These are phyloP conservation scores for Saccostrea echinata DNA, from an alignment of 1,140 invertebrate genomes.

Conservation along the genomic window DNA sequence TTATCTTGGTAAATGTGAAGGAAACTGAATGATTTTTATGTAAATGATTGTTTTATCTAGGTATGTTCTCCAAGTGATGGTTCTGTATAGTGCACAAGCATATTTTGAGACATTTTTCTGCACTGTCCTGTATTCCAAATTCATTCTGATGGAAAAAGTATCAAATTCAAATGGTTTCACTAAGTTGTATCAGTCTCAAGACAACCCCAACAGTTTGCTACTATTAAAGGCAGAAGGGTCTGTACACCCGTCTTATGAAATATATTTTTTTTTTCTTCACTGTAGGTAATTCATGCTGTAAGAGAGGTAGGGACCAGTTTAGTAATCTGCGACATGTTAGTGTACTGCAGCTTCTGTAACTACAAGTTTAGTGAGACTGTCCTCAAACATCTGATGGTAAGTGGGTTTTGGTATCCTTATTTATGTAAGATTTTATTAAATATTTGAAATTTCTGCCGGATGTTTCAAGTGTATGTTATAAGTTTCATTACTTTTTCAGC, in stretches of 20 bases:
- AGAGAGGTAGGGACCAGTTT: slow-evolving; percentile 70
- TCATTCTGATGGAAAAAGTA: too few species aligned
- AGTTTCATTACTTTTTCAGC: slow-evolving; percentile 66
- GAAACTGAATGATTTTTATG: too few species aligned
- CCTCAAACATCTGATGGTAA: slow-evolving; percentile 80
- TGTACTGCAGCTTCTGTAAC: slow-evolving; percentile 80
- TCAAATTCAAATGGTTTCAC: too few species aligned
- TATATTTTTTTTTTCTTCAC: not conserved
- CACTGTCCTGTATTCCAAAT: too few species aligned
- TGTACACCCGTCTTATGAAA: not conserved
- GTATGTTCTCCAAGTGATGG: too few species aligned
- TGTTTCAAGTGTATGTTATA: not conserved
- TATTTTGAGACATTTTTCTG: too few species aligned
- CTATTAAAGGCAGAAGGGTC: too few species aligned
- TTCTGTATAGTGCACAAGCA: too few species aligned
- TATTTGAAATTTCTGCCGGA: not conserved
- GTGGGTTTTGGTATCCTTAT: slow-evolving; percentile 42
- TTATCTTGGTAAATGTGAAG: too few species aligned
- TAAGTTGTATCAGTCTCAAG: too few species aligned
- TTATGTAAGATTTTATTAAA: not conserved
- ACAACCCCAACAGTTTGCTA: too few species aligned
- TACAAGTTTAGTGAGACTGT: slow-evolving; percentile 75
- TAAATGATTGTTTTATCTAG: too few species aligned
- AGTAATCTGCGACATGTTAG: slow-evolving; percentile 77
- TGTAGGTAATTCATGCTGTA: slow-evolving; percentile 76